Base-by-base conservation (phyloP, 92 coral and sea anemone genomes). In the Actinernus sp. region DNA sequence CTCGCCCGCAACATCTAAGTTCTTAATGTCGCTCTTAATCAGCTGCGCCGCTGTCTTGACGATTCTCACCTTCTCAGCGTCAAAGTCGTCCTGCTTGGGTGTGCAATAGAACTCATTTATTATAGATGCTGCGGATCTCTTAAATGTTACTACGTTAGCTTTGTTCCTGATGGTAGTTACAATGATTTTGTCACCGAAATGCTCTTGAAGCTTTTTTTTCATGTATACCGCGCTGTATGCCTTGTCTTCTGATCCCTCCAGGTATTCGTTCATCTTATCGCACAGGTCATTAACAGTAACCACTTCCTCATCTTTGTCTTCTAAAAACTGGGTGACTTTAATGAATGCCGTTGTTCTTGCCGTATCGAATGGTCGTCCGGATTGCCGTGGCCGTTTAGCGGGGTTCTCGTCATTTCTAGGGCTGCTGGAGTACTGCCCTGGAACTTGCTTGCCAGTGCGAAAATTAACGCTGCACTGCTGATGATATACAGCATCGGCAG, bases 401-500 rank as follows among this genome's bases (percentile, higher is more conserved):
- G 63, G 45, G 36, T 56, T 31, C 31, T 56, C 18, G 41, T 34
- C 41, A 34, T 34, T 34, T 6, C 14, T 14, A 34, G 41, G 41
- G 32, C 12, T 30, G 10, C 26, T 55, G 21, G 13, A 14, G 20
- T 36, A 57, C 34, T 52, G 58, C 56, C 28, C 22, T 31, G 74
- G 83, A 22, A 74, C 31, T 12, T 65, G 52, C 52, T 75, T 63
- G 1, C 71, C 71, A 2, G 82, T 75, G 1, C 73, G 73, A 48
- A 75, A 64, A 58, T 75, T 75, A 3, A 63, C 64, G 36, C 66
- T 75, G 48, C 67, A 75, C 31, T 46, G 46, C 32, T 74, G 72
- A 28, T 63, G 82, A 24, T 63, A 74, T 2, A 74, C 82, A 8
- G 64, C 64, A 28, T 74, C 82, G n/a, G 82, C 82, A 1, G 65